phyloP scores from a whole-genome alignment of 2,113 vertebrate genomes.

The Quiscalus mexicanus region DNA sequence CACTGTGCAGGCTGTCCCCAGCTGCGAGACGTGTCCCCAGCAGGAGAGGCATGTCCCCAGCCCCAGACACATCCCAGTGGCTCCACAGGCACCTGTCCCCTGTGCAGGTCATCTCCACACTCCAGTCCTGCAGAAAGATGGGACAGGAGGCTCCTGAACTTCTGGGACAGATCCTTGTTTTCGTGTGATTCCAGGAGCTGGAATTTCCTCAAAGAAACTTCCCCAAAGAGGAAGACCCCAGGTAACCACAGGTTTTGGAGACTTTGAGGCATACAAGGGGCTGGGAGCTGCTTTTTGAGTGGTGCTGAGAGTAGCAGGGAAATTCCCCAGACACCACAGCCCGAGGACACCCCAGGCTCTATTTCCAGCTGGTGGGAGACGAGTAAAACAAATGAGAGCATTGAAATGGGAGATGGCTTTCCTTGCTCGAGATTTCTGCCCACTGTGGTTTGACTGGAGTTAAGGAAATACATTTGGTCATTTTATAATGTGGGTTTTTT shows the following conservation, averaged over 20 bases:
- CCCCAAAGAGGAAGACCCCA: neutral
- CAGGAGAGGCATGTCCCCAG: neutral
- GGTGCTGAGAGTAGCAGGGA: neutral
- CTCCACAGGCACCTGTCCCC: neutral
- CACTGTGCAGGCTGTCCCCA: neutral
- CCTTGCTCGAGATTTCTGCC: neutral
- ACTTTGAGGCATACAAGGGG: rapidly evolving
- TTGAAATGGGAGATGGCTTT: neutral
- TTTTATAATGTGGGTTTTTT: neutral
- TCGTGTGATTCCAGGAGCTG: neutral
- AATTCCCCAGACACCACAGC: neutral
- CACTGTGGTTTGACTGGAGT: neutral
- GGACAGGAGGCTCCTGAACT: neutral
- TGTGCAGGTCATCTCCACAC: neutral
- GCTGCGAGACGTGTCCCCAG: neutral
- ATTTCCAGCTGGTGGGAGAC: neutral
- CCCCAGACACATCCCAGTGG: rapidly evolving
- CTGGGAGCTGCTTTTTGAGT: rapidly evolving
- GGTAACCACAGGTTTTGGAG: neutral
- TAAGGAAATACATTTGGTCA: neutral
- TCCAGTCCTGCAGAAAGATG: rapidly evolving
- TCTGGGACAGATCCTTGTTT: neutral
- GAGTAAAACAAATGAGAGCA: neutral
- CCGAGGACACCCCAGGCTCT: rapidly evolving
- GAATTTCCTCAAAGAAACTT: neutral